A percentile compares a stretch with the other conserved stretches of the same genome.
Conservation (phyloP, 1,140 invertebrate species). For the Notospermus geniculatus region DNA sequence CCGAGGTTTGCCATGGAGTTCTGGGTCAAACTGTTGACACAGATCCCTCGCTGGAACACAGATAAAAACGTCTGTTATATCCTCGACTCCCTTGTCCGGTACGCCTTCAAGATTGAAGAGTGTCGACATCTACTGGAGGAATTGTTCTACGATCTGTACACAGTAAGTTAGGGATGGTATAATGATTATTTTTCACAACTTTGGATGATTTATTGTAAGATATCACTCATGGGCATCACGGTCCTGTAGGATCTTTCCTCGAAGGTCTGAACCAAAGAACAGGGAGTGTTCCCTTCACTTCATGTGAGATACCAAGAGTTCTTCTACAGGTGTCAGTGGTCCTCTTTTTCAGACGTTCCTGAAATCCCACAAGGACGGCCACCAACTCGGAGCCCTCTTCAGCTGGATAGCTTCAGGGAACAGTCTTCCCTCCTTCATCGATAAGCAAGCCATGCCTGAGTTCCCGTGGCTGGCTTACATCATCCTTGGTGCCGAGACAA, state of each 20-base stretch:
- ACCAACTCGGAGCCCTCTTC: not conserved
- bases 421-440: slow-evolving; percentile 58
- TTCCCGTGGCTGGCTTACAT: slow-evolving; percentile 71
- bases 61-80: slow-evolving; percentile 7
- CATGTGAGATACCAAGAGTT: too few species aligned
- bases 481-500: slow-evolving; percentile 67
- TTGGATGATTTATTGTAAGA: too few species aligned
- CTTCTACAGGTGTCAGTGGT: too few species aligned
- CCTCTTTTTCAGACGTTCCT: slow-evolving; percentile 4
- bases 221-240: too few species aligned
- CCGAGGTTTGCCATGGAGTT: not conserved
- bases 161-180: too few species aligned
- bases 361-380: not conserved
- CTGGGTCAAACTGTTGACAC: not conserved
- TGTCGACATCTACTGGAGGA: not conserved
- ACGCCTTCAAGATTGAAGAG: not conserved
- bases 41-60: slow-evolving; percentile 1
- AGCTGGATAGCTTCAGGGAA: slow-evolving; percentile 55
- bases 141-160: slow-evolving; percentile 1
- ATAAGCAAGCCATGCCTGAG: slow-evolving; percentile 58
- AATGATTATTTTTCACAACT: too few species aligned
- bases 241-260: too few species aligned
- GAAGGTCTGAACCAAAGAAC: too few species aligned
- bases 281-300: too few species aligned
- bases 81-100: not conserved